Percentiles rank a stretch among this genome's conserved stretches.
phyloP scores from a whole-genome alignment of 2,888 invertebrate species.

The Acanthoscelides obtectus region DNA sequence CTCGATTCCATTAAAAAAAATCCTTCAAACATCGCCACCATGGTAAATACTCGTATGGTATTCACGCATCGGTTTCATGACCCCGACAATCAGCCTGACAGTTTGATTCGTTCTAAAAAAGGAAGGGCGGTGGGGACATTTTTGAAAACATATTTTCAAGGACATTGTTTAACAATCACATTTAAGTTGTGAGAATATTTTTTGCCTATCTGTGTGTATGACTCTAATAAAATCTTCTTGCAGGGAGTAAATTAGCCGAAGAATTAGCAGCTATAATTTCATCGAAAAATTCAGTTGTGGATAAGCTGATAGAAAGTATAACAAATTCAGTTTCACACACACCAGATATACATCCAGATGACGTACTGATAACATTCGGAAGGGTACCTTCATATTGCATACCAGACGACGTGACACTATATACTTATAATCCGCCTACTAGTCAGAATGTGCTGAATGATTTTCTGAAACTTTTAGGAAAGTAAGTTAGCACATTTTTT shows the following conservation, averaged over 20 bases:
- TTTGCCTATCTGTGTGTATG: too few relatives aligned
- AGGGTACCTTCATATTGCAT: not conserved
- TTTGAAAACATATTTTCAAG: too few relatives aligned
- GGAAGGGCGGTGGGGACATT: too few relatives aligned
- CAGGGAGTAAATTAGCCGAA: not conserved
- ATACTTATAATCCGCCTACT: not conserved
- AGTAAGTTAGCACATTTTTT: constrained; percentile 6
- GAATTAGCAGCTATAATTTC: not conserved
- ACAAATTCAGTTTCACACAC: not conserved
- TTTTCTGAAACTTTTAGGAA: constrained; percentile 18
- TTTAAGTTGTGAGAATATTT: too few relatives aligned
- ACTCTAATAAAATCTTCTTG: too few relatives aligned
- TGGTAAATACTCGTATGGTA: too few relatives aligned
- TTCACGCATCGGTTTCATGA: too few relatives aligned
- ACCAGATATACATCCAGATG: not conserved
- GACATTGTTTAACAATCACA: too few relatives aligned
- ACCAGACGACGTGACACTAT: not conserved
- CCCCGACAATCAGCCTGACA: too few relatives aligned
- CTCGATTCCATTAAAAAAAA: too few relatives aligned
- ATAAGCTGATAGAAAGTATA: not conserved
- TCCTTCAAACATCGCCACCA: too few relatives aligned
- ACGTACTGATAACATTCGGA: not conserved
- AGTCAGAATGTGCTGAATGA: not conserved
- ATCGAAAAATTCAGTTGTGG: not conserved
- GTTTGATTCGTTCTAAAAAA: too few relatives aligned